phyloP scores from a whole-genome alignment of 2,888 invertebrate genomes.

The Euzophera pinguis region DNA sequence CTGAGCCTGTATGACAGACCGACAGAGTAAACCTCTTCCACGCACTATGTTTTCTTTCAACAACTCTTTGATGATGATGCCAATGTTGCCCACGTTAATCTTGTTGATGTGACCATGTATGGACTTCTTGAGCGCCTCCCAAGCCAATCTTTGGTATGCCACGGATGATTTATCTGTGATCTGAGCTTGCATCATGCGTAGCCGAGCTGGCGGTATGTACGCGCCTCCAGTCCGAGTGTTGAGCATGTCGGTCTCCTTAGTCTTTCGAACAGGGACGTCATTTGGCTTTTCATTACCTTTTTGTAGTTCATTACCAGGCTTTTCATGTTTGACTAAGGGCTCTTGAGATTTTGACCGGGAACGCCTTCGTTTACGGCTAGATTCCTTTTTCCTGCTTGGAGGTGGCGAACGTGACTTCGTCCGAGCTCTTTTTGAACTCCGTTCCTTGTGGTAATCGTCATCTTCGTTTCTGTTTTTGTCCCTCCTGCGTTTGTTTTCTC shows the following conservation, averaged over 20 bases:
- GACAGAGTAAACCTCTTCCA: slow-evolving; percentile 94
- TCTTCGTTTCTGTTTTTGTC: slow-evolving; percentile 49
- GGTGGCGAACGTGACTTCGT: slow-evolving; percentile 49
- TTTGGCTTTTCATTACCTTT: slow-evolving; percentile 37
- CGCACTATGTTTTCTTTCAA: slow-evolving; percentile 97
- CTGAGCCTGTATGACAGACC: slow-evolving; percentile 98
- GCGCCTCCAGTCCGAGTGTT: slow-evolving; percentile 95
- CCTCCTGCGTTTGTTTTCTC: slow-evolving; percentile 53
- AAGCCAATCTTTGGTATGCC: slow-evolving; percentile 97
- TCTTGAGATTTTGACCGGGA: slow-evolving; percentile 53
- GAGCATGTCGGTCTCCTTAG: slow-evolving; percentile 82
- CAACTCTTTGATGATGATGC: slow-evolving; percentile 93
- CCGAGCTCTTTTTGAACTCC: slow-evolving; percentile 48
- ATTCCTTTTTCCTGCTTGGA: slow-evolving; percentile 37
- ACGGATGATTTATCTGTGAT: slow-evolving; percentile 97
- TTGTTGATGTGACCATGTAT: slow-evolving; percentile 99
- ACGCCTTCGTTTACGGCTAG: slow-evolving; percentile 52
- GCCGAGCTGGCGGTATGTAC: slow-evolving; percentile 98
- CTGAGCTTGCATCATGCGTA: slow-evolving; percentile 96
- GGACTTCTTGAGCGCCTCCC: slow-evolving; percentile 99
- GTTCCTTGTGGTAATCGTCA: slow-evolving; percentile 41
- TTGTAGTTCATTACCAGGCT: slow-evolving; percentile 29
- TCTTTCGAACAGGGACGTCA: slow-evolving; percentile 47
- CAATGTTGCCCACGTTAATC: slow-evolving; percentile 96
- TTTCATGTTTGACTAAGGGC: slow-evolving; percentile 41